Evolutionary conservation across 2,113 vertebrate genomes (phyloP).

Genomic region (Acrocephalus arundinaceus): DNA sequence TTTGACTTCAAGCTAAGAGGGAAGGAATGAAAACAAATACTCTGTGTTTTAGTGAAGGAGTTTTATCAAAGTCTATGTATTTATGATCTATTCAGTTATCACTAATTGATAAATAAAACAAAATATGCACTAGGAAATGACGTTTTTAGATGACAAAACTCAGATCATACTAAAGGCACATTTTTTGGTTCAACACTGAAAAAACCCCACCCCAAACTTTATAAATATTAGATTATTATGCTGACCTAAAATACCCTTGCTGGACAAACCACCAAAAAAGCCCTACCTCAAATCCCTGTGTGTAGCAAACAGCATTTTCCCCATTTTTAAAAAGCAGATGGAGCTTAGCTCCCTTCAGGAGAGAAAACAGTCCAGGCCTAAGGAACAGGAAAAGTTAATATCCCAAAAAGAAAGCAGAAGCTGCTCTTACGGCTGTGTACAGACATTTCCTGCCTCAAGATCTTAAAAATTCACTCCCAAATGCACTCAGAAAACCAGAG

Average conservation of each 20-base stretch:
- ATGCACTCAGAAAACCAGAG: neutral
- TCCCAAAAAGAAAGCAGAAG: neutral
- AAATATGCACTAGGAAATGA: neutral
- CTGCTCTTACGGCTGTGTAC: neutral
- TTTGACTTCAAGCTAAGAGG: neutral
- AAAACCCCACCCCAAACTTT: neutral
- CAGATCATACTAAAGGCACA: neutral
- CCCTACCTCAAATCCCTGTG: neutral
- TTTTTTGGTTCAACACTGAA: neutral
- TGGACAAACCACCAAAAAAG: neutral
- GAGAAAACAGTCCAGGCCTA: neutral
- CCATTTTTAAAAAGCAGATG: neutral
- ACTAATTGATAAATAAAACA: neutral
- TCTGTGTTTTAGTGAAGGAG: neutral
- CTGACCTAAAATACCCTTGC: neutral
- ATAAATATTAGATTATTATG: neutral
- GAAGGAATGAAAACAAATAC: neutral
- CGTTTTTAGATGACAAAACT: neutral
- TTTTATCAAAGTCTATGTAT: neutral
- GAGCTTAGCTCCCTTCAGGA: neutral
- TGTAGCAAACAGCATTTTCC: neutral
- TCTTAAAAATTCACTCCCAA: neutral
- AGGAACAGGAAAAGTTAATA: neutral
- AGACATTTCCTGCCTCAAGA: neutral
- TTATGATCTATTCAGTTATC: neutral